Base-by-base conservation (phyloP, 2,797 vertebrate species). In the Hippoglossus hippoglossus region DNA sequence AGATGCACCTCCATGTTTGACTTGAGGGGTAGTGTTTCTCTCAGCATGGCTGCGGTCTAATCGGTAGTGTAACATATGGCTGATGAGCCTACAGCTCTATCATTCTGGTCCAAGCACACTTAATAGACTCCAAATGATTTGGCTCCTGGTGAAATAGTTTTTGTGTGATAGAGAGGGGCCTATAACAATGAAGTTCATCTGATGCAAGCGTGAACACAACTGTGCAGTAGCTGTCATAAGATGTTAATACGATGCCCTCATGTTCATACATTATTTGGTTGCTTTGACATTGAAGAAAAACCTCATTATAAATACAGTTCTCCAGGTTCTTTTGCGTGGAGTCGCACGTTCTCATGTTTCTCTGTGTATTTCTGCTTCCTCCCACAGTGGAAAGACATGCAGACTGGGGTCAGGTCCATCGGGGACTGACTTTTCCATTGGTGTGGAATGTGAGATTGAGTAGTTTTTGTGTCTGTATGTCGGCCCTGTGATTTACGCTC, bases 1-100 rank as follows among this genome's bases (percentile, higher is more conserved):
- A 89, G 86, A 89, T 78, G 87, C 82, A 82, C 77, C 77, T 79
- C 69, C n/a, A 41, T 63, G 67, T 92, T 84, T 84, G 80, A 83
- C 80, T 85, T 67, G 83, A 80, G 82, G 82, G 79, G 24, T 54
- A 52, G 56, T 34, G 67, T 83, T 85, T 78, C 67, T 84, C 83
- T 80, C 87, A 86, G 88, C 75, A 58, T 77, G 88, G 61, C 82
- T 88, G 72, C 41, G n/a, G 61, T 81, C 86, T 90, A 88, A 89
- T 92, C 79, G 61, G 71, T 63, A 46, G 78, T 63, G 56, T 66
- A 87, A 77, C 89, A 91, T 91, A 91, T 91, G 91, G 86, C 72
- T 75, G 84, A 82, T 86, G 79, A 87, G 84, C 85, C 78, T 56
- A 69, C 61, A 87, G 84, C 73, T 53, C 73, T 57, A n/a, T 86